Percentiles rank a stretch among this genome's conserved stretches.
Conservation (phyloP, 1,140 invertebrate genomes). For the Drosophila parvula region DNA sequence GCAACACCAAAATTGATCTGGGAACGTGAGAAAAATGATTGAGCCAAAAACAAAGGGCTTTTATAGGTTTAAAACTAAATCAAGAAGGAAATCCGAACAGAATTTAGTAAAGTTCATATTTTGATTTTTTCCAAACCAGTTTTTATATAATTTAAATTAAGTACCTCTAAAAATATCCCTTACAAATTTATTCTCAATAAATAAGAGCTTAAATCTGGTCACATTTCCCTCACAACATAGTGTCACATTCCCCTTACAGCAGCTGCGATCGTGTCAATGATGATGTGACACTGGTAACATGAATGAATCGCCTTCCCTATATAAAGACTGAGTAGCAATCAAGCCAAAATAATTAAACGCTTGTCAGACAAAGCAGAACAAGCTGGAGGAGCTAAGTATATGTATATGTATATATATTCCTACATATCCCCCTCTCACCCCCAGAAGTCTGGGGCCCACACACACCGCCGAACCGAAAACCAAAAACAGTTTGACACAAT, state of each 20-base stretch:
- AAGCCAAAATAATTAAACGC: conserved; percentile 82
- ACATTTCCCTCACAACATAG: conserved; percentile 10
- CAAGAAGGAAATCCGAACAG: background rate
- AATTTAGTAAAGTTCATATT: no score
- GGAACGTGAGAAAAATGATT: conserved; percentile 66
- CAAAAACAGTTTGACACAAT: conserved; percentile 75
- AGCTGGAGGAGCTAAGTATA: conserved; percentile 50
- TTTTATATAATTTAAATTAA: background rate
- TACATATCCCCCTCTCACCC: background rate
- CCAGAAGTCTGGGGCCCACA: conserved; percentile 52
- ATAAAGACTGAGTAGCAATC: conserved; percentile 50
- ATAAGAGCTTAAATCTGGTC: background rate
- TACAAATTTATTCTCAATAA: background rate
- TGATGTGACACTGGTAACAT: conserved; percentile 59
- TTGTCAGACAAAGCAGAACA: conserved; percentile 72
- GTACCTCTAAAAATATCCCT: background rate
- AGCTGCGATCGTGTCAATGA: conserved; percentile 70
- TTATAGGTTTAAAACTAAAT: background rate
- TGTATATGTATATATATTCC: conserved; percentile 4
- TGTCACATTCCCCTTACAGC: conserved; percentile 28
- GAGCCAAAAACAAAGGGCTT: background rate
- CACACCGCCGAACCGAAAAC: conserved; percentile 50
- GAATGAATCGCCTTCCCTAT: conserved; percentile 61
- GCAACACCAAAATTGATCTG: conserved; percentile 30
- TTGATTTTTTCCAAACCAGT: background rate